These are phyloP conservation scores for Gordius sp. DNA, from an alignment of 2,888 invertebrate genomes.

Conservation along the genomic window DNA sequence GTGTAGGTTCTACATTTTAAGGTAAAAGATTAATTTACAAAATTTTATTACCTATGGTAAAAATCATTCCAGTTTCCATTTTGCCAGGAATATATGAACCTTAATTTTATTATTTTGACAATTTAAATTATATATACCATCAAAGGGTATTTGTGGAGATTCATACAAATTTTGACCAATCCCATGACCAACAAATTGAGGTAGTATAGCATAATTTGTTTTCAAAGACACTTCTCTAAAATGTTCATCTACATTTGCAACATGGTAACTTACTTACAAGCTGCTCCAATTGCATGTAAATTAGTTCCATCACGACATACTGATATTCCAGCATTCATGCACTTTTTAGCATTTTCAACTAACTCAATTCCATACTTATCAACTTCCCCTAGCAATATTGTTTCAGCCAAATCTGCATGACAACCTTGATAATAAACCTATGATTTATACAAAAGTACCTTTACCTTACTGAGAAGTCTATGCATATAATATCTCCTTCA, in stretches of 20 bases:
- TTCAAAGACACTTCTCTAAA: too few relatives aligned
- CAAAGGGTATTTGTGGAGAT: slow-evolving; percentile 1
- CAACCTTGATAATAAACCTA: slow-evolving; percentile 12
- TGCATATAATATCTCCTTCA: slow-evolving; percentile 9
- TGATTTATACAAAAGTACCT: too few relatives aligned
- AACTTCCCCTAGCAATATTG: slow-evolving; percentile 11
- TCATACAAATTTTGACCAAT: slow-evolving; percentile 12
- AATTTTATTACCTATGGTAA: slow-evolving; percentile 14
- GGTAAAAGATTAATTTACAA: slow-evolving; percentile 9
- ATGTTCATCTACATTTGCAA: too few relatives aligned
- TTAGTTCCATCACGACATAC: background rate
- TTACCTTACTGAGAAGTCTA: slow-evolving; percentile 10
- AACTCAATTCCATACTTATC: background rate
- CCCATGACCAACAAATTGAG: slow-evolving; percentile 6
- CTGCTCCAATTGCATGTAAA: too few relatives aligned
- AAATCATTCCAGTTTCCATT: slow-evolving; percentile 15
- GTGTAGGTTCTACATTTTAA: background rate
- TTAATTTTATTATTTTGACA: background rate
- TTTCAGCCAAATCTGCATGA: slow-evolving; percentile 8
- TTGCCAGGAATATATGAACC: background rate
- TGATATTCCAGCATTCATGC: background rate
- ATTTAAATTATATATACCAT: background rate
- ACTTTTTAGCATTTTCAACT: background rate
- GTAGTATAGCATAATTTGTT: background rate
- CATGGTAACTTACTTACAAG: too few relatives aligned